A percentile compares a stretch with the other conserved stretches of the same genome.
phyloP scores from a whole-genome alignment of 2,888 invertebrate species.

The Hydrotaea cyrtoneurina region DNA sequence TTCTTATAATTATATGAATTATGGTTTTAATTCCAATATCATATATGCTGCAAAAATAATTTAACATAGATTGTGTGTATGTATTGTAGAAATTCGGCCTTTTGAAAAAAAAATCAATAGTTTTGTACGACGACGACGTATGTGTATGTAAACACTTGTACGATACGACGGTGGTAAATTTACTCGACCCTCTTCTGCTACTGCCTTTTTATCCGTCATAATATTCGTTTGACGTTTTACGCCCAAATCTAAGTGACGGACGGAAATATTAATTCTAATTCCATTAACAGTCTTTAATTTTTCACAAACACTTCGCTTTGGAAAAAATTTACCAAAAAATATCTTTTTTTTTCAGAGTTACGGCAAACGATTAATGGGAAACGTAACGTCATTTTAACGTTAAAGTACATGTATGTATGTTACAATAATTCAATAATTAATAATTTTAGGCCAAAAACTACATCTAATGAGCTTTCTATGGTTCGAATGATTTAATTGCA shows the following conservation, averaged over 20 bases:
- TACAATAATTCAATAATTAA: too few species aligned
- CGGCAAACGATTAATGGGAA: conserved; percentile 13
- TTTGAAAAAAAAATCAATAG: conserved; percentile 64
- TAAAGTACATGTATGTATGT: conserved; percentile 8
- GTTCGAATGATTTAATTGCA: not conserved
- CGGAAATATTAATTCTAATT: conserved; percentile 16
- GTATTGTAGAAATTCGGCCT: conserved; percentile 46
- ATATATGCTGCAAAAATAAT: too few species aligned
- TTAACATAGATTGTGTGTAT: too few species aligned
- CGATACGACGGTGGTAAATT: conserved; percentile 48
- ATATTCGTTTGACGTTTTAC: conserved; percentile 64
- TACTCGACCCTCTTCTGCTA: conserved; percentile 53
- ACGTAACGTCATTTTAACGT: not conserved
- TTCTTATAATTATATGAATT: too few species aligned
- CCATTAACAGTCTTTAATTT: conserved; percentile 18
- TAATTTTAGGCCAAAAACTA: too few species aligned
- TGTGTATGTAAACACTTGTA: conserved; percentile 47
- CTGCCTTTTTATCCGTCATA: conserved; percentile 49
- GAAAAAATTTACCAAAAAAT: too few species aligned
- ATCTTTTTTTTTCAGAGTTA: conserved; percentile 4
- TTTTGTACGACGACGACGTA: conserved; percentile 55
- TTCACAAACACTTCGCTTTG: conserved; percentile 37
- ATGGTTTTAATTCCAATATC: too few species aligned
- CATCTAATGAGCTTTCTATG: not conserved
- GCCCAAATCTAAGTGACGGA: conserved; percentile 59